A percentile compares a stretch with the other conserved stretches of the same genome.
Evolutionary conservation across 2,888 invertebrate genomes (phyloP).

Genomic region (Athripsodes cinereus): DNA sequence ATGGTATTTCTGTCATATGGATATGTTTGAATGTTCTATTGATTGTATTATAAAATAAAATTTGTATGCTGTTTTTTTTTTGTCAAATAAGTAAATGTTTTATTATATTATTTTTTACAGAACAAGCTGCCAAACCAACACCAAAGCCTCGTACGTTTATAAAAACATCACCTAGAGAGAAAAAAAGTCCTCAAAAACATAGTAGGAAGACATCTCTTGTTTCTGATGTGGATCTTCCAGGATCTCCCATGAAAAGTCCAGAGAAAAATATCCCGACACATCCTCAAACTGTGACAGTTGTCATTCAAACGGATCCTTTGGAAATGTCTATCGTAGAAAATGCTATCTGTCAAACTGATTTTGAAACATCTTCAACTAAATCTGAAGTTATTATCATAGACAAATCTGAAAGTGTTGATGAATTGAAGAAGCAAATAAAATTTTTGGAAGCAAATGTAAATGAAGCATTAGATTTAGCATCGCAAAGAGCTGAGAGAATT

Average conservation of each 20-base stretch:
- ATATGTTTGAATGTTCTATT: too few species aligned
- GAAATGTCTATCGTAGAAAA: conserved; percentile 2
- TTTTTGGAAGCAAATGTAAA: conserved; percentile 16
- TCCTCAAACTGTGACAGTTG: conserved; percentile 13
- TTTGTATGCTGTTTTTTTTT: too few species aligned
- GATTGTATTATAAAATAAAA: too few species aligned
- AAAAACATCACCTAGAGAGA: conserved; percentile 13
- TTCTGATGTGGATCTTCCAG: conserved; percentile 18
- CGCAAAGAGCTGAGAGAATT: conserved; percentile 38
- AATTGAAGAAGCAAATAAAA: conserved; percentile 30
- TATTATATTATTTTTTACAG: conserved; percentile 12
- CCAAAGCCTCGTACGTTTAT: conserved; percentile 23
- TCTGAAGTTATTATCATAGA: neutral
- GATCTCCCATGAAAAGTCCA: conserved; percentile 21
- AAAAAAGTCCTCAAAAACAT: conserved; percentile 7
- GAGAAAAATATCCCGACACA: conserved; percentile 6
- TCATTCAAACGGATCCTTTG: conserved; percentile 23
- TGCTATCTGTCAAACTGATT: conserved; percentile 18
- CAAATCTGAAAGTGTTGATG: neutral
- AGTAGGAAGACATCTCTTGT: conserved; percentile 3
- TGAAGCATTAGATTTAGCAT: conserved; percentile 36
- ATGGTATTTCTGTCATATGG: too few species aligned
- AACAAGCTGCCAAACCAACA: conserved; percentile 9
- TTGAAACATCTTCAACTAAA: neutral
- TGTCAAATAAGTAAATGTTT: too few species aligned